These are phyloP conservation scores for Lucilia cuprina DNA, from an alignment of 1,140 invertebrate genomes.

Conservation along the genomic window DNA sequence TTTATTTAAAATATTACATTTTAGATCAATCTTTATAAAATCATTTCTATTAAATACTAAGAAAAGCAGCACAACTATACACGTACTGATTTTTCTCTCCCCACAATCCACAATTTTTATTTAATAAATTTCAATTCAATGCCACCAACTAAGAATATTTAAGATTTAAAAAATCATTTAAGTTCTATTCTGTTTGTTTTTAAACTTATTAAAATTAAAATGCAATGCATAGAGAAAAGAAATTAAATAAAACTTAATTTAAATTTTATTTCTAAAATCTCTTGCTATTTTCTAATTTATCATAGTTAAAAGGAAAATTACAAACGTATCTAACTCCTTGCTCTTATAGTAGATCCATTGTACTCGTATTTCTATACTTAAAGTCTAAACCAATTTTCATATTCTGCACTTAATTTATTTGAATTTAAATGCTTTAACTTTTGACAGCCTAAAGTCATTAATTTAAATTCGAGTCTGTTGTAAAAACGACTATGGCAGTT, in stretches of 20 bases:
- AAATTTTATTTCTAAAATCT: background rate
- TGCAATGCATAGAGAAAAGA: background rate
- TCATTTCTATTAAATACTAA: no score
- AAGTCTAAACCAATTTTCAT: conserved; percentile 4
- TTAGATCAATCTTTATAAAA: no score
- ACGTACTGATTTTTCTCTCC: no score
- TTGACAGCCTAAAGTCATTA: conserved; percentile 33
- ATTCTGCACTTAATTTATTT: conserved; percentile 28
- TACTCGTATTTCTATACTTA: background rate
- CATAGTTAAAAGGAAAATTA: background rate
- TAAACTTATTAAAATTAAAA: background rate
- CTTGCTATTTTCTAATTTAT: background rate
- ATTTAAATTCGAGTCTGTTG: conserved; percentile 29
- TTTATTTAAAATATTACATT: no score
- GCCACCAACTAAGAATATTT: no score
- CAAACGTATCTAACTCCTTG: background rate
- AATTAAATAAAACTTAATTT: background rate
- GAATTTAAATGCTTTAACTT: conserved; percentile 35
- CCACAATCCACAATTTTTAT: background rate
- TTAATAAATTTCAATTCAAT: background rate
- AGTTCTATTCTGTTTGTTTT: background rate
- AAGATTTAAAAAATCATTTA: background rate
- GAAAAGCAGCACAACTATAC: no score
- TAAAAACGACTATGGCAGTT: background rate
- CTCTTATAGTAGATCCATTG: background rate